Evolutionary conservation across 2,797 vertebrate species (phyloP), one percentile per base, ranked within the genome.

Genomic region (Pangasius mekongensis): DNA sequence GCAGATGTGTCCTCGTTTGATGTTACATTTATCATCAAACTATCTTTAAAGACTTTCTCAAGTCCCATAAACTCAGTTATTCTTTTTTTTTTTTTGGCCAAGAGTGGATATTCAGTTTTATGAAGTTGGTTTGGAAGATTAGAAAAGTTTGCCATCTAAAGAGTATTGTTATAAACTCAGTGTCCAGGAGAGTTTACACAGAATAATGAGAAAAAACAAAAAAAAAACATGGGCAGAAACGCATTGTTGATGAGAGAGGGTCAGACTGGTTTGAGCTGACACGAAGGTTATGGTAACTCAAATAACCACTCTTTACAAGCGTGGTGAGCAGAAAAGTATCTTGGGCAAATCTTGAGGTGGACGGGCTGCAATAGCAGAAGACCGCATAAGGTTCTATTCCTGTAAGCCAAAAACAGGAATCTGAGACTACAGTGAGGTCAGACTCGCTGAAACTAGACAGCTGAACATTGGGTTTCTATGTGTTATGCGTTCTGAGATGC

Each of bases 21-120:
- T 73, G 67, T 39, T 84, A 64, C 71, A 54, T 49, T 84, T 77
- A 64, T 76, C 80, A 83, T 82, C 86, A 81, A 73, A 71, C 49
- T 89, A 78, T 85, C 74, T 88, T 81, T 52, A 88, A 88, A 43
- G 56, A 52, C 39, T 84, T 84, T 84, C 83, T 66, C 82, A 20
- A 77, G 16, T 78, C 3, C 58, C 64, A 56, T 66, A 36, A 66
- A 52, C 52, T 81, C 49, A 73, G 54, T 47, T 69, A 60, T 83
- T 83, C 10, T 9, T 49, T 20, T 18, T 18, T 8, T 49, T 3
- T n/a, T 69, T 43, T 47, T 33, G 52, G 7, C 27, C 62, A 16
- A 33, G 33, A 80, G 39, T 47, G 33, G 43, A 83, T 74, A 16
- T 36, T 36, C 18, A 11, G 73, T 43, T 78, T 67, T 54, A 69